These are phyloP conservation scores for Sparidentex hasta DNA, from an alignment of 2,797 vertebrate genomes.

Conservation along the genomic window DNA sequence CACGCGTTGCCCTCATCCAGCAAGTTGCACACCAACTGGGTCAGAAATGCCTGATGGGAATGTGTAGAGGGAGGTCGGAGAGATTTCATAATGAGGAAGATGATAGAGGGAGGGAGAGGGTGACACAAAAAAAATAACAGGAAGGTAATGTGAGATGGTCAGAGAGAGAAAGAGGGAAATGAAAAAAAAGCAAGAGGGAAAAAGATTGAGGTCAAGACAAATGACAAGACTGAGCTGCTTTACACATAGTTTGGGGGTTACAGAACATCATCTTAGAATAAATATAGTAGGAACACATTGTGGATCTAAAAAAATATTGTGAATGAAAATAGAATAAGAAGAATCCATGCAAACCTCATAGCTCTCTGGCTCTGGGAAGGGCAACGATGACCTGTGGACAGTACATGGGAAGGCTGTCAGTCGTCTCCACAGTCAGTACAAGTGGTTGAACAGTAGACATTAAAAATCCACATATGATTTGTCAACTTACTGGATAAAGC, in stretches of 20 bases:
- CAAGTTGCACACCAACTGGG: slow-evolving; percentile 95
- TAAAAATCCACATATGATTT: not conserved
- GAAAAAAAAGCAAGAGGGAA: not conserved
- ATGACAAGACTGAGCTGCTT: not conserved
- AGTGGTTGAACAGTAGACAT: not conserved
- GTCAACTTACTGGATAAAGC: slow-evolving; percentile 96
- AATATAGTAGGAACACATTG: not conserved
- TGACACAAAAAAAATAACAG: not conserved
- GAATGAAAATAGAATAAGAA: not conserved
- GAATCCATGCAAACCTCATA: slow-evolving; percentile 89
- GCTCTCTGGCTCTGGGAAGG: slow-evolving; percentile 93
- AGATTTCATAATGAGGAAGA: not conserved
- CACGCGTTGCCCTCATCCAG: slow-evolving; percentile 96
- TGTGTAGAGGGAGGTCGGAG: not conserved
- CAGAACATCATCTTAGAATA: not conserved
- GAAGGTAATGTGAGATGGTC: slow-evolving; percentile 8
- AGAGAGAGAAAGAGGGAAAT: not conserved
- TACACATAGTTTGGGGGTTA: not conserved
- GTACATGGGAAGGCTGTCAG: slow-evolving; percentile 31
- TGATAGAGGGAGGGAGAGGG: not conserved
- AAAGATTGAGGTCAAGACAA: not conserved
- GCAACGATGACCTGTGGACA: slow-evolving; percentile 92
- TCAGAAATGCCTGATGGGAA: slow-evolving; percentile 90
- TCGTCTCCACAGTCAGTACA: not conserved
- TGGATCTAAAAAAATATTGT: not conserved